Evolutionary conservation across 2,888 invertebrate genomes (phyloP).

Genomic region (Chloromyia formosa): DNA sequence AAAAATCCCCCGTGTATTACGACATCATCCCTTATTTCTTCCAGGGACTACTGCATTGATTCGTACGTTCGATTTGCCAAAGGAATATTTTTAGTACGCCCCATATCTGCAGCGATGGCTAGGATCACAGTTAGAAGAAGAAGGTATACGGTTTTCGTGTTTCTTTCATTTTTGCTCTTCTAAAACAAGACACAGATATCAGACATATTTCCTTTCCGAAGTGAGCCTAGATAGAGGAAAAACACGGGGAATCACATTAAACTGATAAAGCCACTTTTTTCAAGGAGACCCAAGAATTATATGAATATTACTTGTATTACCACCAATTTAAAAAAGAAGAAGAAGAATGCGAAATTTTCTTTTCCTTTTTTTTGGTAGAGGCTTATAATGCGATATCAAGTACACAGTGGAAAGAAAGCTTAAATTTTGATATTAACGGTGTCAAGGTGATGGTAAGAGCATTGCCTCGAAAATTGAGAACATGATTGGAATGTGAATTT

Average conservation of each 20-base stretch:
- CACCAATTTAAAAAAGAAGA: slow-evolving; percentile 15
- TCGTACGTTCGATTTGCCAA: not conserved
- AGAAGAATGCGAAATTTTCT: not conserved
- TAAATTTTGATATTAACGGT: not conserved
- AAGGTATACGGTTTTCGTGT: not conserved
- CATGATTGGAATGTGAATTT: slow-evolving; percentile 33
- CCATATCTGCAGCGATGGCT: not conserved
- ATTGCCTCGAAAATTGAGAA: slow-evolving; percentile 12
- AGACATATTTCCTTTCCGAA: not conserved
- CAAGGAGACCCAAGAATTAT: not conserved
- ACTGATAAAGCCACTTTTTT: slow-evolving; percentile 4
- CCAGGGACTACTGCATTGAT: not conserved
- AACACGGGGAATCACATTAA: not conserved
- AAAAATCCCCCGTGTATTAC: not conserved
- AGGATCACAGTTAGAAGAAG: not conserved
- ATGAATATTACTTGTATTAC: slow-evolving; percentile 21
- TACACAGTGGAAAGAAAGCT: not conserved
- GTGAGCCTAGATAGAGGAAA: not conserved
- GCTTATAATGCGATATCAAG: not conserved
- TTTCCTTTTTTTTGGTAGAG: slow-evolving; percentile 1
- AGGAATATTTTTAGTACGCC: not conserved
- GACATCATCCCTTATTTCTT: not conserved
- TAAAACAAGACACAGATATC: not conserved
- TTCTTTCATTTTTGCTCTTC: not conserved
- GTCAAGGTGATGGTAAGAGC: not conserved